A percentile compares a stretch with the other conserved stretches of the same genome.
Evolutionary conservation across 2,888 invertebrate genomes (phyloP).

Genomic region (Drosophila sordidula): DNA sequence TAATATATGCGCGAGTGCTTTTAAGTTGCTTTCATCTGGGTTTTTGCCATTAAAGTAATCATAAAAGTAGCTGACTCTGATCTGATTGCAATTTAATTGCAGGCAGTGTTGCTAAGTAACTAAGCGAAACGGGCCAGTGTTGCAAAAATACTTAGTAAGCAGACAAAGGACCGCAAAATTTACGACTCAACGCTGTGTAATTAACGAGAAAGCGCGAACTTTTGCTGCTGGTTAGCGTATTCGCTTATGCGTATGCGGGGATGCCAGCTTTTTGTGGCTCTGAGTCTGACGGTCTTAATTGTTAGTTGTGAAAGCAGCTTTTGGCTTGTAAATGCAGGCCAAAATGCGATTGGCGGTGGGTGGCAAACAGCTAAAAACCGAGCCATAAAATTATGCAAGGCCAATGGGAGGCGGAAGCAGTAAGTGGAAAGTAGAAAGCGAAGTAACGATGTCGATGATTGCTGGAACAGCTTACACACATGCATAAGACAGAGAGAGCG

Average conservation of each 20-base stretch:
- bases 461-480: conserved; percentile 26
- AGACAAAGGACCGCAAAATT: conserved; percentile 2
- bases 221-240: neutral
- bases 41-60: neutral
- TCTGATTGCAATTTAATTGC: conserved; percentile 13
- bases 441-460: conserved; percentile 49
- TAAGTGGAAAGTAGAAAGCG: conserved; percentile 21
- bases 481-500: conserved; percentile 8
- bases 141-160: conserved; percentile 19
- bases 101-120: conserved; percentile 12
- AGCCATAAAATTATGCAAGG: conserved; percentile 47
- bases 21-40: too few species aligned
- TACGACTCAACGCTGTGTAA: conserved; percentile 8
- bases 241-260: neutral
- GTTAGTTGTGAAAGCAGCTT: conserved; percentile 24
- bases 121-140: conserved; percentile 8
- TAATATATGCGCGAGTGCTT: too few species aligned
- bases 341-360: conserved; percentile 1
- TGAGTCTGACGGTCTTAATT: conserved; percentile 25
- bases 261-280: neutral
- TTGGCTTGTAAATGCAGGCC: conserved; percentile 28
- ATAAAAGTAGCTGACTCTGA: conserved; percentile 6
- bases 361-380: conserved; percentile 14
- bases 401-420: conserved; percentile 22
- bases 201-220: conserved; percentile 3